Evolutionary conservation across 37 sponge, comb jelly and placozoan genomes (phyloP).

Genomic region (Chondrilla cf. caribensis): DNA sequence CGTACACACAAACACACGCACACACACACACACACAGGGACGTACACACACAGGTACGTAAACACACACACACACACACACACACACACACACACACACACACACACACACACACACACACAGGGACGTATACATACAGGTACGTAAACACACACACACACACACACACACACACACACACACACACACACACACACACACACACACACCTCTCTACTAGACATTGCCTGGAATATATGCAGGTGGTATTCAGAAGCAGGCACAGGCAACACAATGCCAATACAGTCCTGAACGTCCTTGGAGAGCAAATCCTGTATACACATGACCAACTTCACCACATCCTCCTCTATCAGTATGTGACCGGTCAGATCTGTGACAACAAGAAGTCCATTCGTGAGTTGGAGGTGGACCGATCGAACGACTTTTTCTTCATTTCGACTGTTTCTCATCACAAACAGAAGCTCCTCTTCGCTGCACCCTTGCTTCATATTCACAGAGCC

Average conservation of each 20-base stretch:
- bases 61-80: conserved; percentile 33
- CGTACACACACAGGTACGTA: conserved; percentile 23
- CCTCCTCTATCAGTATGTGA: conserved; percentile 22
- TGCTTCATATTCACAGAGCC: conserved; percentile 37
- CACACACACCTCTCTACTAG: conserved; percentile 46
- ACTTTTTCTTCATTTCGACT: conserved; percentile 2
- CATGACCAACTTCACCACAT: conserved; percentile 23
- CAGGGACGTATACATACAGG: conserved; percentile 8
- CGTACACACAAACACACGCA: neutral
- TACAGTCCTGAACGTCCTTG: conserved; percentile 44
- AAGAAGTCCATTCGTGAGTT: conserved; percentile 18
- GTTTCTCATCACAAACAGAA: conserved; percentile 12
- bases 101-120: conserved; percentile 6
- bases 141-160: conserved; percentile 23
- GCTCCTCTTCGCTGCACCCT: conserved; percentile 13
- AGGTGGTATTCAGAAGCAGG: conserved; percentile 40
- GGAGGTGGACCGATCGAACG: conserved; percentile 1
- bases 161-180: conserved; percentile 41
- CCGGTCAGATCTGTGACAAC: conserved; percentile 27
- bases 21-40: neutral
- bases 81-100: conserved; percentile 36
- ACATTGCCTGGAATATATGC: conserved; percentile 68
- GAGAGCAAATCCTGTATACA: conserved; percentile 22
- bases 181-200: conserved; percentile 14
- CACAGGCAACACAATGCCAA: conserved; percentile 31